These are phyloP conservation scores for Engystomops pustulosus DNA, from an alignment of 2,113 vertebrate species.

Conservation along the genomic window DNA sequence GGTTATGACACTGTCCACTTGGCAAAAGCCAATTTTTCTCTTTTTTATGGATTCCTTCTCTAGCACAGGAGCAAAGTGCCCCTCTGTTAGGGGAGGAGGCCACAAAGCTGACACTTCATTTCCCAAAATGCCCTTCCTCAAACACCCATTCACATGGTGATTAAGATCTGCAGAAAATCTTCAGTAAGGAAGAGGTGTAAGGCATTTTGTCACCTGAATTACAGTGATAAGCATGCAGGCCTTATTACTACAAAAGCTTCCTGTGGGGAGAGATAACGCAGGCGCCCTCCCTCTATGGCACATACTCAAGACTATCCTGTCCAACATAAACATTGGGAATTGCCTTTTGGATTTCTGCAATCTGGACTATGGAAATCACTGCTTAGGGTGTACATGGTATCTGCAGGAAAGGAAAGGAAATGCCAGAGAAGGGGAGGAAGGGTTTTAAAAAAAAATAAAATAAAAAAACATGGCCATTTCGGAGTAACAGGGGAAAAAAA, in stretches of 20 bases:
- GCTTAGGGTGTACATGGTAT: not conserved
- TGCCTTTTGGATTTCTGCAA: not conserved
- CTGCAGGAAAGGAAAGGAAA: not conserved
- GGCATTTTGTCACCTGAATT: constrained; percentile 87
- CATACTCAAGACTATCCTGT: not conserved
- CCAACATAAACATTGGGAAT: not conserved
- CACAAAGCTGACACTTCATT: constrained; percentile 5
- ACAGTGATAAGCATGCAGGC: constrained; percentile 83
- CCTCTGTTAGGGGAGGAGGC: constrained; percentile 7
- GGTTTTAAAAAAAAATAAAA: not conserved
- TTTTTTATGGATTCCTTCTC: constrained; percentile 11
- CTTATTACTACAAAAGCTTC: constrained; percentile 73
- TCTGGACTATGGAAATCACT: not conserved
- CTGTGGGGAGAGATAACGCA: no score
- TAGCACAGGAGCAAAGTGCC: constrained; percentile 5
- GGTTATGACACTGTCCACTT: constrained; percentile 76
- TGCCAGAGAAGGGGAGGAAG: constrained; percentile 6
- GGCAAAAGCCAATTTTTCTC: constrained; percentile 76
- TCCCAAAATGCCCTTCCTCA: constrained; percentile 79
- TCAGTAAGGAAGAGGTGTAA: constrained; percentile 96
- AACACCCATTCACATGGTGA: constrained; percentile 66
- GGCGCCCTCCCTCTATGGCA: constrained; percentile 67
- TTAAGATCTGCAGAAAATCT: constrained; percentile 75
- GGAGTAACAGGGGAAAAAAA: not conserved
- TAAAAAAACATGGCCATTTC: not conserved